These are phyloP conservation scores for Geopemphigus sp. DNA, from an alignment of 1,140 invertebrate genomes.

Conservation along the genomic window DNA sequence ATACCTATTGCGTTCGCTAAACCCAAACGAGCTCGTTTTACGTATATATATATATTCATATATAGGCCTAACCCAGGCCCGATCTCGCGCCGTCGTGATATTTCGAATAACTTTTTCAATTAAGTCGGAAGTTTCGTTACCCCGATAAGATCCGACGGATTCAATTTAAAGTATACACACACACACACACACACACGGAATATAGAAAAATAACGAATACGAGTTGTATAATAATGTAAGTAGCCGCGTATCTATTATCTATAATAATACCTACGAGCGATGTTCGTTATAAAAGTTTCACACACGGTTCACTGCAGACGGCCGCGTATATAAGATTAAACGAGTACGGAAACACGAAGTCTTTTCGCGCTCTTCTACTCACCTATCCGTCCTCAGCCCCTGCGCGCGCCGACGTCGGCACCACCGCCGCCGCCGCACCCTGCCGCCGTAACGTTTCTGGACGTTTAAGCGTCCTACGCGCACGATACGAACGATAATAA, in stretches of 20 bases:
- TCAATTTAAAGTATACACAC: conserved; percentile 35
- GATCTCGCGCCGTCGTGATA: neutral
- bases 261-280: too few species aligned
- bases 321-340: neutral
- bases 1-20: too few species aligned
- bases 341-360: conserved; percentile 8
- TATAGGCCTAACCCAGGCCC: too few species aligned
- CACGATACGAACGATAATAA: neutral
- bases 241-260: too few species aligned
- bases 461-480: neutral
- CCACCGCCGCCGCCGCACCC: too few species aligned
- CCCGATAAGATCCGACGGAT: conserved; percentile 6
- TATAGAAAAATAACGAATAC: conserved; percentile 6
- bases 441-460: neutral
- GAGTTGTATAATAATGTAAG: neutral
- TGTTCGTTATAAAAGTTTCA: conserved; percentile 29
- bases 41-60: too few species aligned
- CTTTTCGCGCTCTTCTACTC: neutral
- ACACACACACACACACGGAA: too few species aligned
- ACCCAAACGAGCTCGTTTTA: too few species aligned
- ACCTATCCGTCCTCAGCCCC: too few species aligned
- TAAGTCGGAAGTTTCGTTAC: conserved; percentile 27
- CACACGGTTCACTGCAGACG: neutral
- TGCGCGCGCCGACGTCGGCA: too few species aligned
- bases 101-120: conserved; percentile 34